Evolutionary conservation across 2,113 vertebrate species (phyloP), one percentile per base, ranked within the genome.

Genomic region (Perca schrenkii): DNA sequence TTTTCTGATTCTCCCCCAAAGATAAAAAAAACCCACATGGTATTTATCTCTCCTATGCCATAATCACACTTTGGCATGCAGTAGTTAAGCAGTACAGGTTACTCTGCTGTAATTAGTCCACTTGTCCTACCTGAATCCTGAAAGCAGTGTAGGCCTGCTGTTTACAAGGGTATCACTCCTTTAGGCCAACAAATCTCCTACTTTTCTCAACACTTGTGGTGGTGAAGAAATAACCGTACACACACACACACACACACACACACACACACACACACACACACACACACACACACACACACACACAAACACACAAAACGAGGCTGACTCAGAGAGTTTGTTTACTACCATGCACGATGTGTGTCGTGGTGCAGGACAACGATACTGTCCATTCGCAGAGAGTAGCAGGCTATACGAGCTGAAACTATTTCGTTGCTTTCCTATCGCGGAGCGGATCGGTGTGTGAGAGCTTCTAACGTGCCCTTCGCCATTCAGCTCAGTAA

Each of bases 401-500:
- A 14, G 54, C 25, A n/a, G 6, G 17, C 50, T 6, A 10, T 6
- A 10, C 53, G 74, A 63, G 76, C 73, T 82, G 16, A 68, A 89
- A 93, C 90, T 88, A 88, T 71, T 92, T 79, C 71, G 52, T 87
- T 19, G 86, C 80, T 69, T 28, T 54, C 31, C 68, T 82, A 17
- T 82, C 77, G 79, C 79, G 88, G 92, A 91, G 71, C 14, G 88
- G 83, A 83, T 89, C 88, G 77, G 74, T 22, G 85, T 77, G 87
- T 43, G 87, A 58, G 85, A 83, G 87, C 82, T 63, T 84, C 75
- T 40, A 82, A 85, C 84, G 53, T 91, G 90, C 87, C 92, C 88
- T 90, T 87, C 88, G 89, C 88, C 90, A 83, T 86, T 91, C 89
- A 28, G 86, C 77, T 69, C 92, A 80, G 88, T 91, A 91, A 92